Conservation (phyloP, 2,113 vertebrate species). For the Thryonomys swinderianus region DNA sequence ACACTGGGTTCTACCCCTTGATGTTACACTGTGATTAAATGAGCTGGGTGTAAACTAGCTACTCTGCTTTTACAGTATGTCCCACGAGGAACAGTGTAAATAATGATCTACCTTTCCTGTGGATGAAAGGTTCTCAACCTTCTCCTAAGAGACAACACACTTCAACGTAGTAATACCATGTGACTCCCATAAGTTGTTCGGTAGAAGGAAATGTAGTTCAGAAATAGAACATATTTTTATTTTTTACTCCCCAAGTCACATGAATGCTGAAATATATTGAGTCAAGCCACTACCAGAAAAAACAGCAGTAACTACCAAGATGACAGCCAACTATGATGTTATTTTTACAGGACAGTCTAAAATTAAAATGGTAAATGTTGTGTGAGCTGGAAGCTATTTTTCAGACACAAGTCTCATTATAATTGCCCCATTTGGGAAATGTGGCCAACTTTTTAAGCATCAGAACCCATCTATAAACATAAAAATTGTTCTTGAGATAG, state of each 20-base stretch:
- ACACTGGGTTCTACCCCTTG: neutral
- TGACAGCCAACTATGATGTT: neutral
- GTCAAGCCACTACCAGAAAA: neutral
- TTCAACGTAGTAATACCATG: neutral
- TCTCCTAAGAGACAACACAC: neutral
- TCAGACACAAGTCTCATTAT: neutral
- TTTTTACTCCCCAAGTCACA: neutral
- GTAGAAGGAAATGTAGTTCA: slow-evolving; percentile 28
- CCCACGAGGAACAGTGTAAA: neutral
- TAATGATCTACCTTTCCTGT: neutral
- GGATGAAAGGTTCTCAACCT: neutral
- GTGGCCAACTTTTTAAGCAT: neutral
- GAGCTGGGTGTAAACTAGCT: neutral
- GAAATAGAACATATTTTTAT: neutral
- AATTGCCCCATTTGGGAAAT: slow-evolving; percentile 5
- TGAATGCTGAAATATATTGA: neutral
- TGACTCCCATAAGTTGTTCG: slow-evolving; percentile 34
- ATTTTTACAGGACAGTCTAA: neutral
- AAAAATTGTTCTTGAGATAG: neutral
- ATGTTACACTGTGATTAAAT: neutral
- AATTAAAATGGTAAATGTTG: slow-evolving; percentile 33
- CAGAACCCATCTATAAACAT: neutral
- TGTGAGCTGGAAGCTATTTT: slow-evolving; percentile 22
- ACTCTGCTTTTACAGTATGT: neutral
- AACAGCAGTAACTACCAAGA: neutral